Evolutionary conservation across 2,888 invertebrate genomes (phyloP).

Genomic region (Bellardia bayeri): DNA sequence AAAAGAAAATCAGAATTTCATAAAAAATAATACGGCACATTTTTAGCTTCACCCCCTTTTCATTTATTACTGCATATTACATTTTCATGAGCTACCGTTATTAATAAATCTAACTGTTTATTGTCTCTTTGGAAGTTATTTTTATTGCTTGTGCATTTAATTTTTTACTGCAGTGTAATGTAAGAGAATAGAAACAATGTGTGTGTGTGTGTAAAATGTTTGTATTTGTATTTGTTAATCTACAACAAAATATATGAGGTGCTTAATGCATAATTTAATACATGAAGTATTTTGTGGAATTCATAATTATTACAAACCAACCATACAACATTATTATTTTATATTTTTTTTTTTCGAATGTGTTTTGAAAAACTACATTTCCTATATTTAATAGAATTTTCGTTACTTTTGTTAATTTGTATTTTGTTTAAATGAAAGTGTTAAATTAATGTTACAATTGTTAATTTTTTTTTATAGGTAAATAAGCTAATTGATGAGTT

Average conservation of each 20-base stretch:
- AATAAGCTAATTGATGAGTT: too few species aligned
- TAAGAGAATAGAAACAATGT: not conserved
- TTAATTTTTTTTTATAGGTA: too few species aligned
- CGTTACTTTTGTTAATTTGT: not conserved
- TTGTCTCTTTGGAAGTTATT: too few species aligned
- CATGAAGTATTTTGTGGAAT: constrained; percentile 58
- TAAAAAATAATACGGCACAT: too few species aligned
- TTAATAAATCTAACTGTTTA: too few species aligned
- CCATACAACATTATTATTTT: not conserved
- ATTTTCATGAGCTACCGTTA: too few species aligned
- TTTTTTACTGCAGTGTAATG: constrained; percentile 14
- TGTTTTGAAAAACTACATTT: not conserved
- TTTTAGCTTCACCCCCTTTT: too few species aligned
- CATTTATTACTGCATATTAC: too few species aligned
- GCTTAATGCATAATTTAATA: constrained; percentile 65
- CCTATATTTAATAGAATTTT: not conserved
- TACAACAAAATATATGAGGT: constrained; percentile 32
- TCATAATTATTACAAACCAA: constrained; percentile 34
- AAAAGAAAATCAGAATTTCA: too few species aligned
- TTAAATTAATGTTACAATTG: not conserved
- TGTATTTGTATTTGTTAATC: constrained; percentile 15
- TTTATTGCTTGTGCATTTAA: not conserved
- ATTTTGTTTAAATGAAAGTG: not conserved
- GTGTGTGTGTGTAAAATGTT: not conserved
- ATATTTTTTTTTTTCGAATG: not conserved